Evolutionary conservation across 1,140 invertebrate species (phyloP).

Genomic region (Acyrthosiphon pisum): DNA sequence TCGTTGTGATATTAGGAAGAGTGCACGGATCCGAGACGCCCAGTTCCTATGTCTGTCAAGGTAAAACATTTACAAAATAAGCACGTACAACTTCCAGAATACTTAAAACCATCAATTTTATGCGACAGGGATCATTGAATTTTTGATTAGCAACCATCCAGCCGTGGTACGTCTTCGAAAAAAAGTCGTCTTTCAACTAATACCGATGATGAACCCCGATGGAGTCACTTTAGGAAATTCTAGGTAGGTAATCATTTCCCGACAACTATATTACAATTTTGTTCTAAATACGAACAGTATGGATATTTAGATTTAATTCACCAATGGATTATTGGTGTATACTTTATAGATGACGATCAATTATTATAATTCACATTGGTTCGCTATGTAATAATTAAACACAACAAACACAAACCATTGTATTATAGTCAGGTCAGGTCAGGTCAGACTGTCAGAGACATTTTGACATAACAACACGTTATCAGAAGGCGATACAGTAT

Average conservation of each 20-base stretch:
- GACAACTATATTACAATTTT: neutral
- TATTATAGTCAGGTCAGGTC: too few species aligned
- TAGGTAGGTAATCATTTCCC: conserved; percentile 67
- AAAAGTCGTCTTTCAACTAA: conserved; percentile 85
- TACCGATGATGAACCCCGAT: conserved; percentile 98
- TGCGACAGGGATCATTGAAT: conserved; percentile 84
- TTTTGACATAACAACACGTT: neutral
- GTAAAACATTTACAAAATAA: conserved; percentile 7
- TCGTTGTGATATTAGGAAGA: conserved; percentile 81
- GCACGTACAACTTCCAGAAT: neutral
- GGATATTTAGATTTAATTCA: neutral
- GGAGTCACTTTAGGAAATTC: conserved; percentile 94
- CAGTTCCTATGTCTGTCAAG: conserved; percentile 86
- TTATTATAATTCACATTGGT: neutral
- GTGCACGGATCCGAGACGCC: conserved; percentile 93
- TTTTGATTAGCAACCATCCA: conserved; percentile 81
- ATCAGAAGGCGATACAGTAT: neutral
- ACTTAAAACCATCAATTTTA: neutral
- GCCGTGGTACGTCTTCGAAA: conserved; percentile 75
- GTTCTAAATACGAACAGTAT: neutral
- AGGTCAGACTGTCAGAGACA: too few species aligned
- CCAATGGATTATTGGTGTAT: neutral
- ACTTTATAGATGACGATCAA: neutral
- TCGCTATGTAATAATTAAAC: neutral
- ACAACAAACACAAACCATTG: neutral